Percentiles rank a stretch among this genome's conserved stretches.
Conservation (phyloP, 2,113 vertebrate species). For the Acanthisitta chloris region DNA sequence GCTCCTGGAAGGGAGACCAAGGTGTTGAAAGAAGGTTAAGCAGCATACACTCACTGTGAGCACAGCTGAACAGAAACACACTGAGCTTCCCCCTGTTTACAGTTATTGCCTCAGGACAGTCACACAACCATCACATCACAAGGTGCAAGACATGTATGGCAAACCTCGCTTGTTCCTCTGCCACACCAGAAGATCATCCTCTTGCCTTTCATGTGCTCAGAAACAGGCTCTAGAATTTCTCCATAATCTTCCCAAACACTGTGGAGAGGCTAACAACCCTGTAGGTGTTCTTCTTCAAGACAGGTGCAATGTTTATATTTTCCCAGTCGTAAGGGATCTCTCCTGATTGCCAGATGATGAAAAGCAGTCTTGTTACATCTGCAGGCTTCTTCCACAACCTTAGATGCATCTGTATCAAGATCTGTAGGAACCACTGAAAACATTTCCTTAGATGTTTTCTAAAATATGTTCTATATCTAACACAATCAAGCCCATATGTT, state of each 20-base stretch:
- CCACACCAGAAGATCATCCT: neutral
- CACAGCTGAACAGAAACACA: neutral
- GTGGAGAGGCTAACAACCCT: neutral
- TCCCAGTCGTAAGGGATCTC: neutral
- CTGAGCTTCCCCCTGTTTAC: neutral
- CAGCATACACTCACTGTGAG: neutral
- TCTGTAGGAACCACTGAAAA: neutral
- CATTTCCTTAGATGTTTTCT: neutral
- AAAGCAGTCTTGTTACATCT: neutral
- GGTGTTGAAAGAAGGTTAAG: neutral
- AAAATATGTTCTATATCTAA: neutral
- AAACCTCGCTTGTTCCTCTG: neutral
- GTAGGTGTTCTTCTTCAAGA: neutral
- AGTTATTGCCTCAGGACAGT: neutral
- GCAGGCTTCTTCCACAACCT: neutral
- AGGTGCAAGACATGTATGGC: rapidly evolving
- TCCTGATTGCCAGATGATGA: neutral
- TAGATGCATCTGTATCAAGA: neutral
- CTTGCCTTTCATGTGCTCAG: neutral
- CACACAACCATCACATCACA: neutral
- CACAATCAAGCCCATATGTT: neutral
- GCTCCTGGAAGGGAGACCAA: neutral
- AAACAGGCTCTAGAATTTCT: neutral
- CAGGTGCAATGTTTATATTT: neutral
- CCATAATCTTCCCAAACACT: neutral